Conservation (phyloP, 2,113 vertebrate species). For the Cairina moschata region DNA sequence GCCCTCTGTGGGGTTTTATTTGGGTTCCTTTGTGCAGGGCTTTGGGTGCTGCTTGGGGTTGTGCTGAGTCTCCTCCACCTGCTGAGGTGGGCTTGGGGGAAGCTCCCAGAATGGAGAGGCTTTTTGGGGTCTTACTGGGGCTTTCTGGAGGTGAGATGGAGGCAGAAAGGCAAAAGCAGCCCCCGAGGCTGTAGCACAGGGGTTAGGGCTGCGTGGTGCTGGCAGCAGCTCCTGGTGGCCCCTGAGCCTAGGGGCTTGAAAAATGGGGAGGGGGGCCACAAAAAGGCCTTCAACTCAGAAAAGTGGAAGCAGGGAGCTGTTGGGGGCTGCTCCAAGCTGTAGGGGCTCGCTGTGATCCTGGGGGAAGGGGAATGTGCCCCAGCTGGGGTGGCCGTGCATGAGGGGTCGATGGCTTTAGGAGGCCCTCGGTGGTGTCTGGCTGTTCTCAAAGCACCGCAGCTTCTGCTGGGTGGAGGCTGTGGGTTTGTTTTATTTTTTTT, state of each 20-base stretch:
- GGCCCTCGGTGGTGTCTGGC: not conserved
- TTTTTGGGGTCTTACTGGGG: not conserved
- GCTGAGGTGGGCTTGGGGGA: not conserved
- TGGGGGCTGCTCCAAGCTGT: not conserved
- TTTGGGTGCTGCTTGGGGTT: not conserved
- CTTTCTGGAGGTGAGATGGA: accelerated
- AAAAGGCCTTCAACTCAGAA: not conserved
- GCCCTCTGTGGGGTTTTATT: not conserved
- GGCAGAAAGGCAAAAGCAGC: not conserved
- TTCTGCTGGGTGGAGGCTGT: not conserved
- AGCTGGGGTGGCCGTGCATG: not conserved
- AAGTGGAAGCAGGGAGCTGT: not conserved
- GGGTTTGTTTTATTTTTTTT: too few species aligned
- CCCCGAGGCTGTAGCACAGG: not conserved
- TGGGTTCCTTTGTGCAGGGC: too few species aligned
- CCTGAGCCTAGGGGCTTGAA: not conserved
- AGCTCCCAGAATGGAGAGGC: accelerated
- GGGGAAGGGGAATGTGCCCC: not conserved
- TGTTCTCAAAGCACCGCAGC: accelerated
- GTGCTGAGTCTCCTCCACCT: not conserved
- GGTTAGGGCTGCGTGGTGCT: accelerated
- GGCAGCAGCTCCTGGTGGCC: not conserved
- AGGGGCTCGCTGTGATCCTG: not conserved
- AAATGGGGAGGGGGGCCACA: not conserved
- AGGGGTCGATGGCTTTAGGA: not conserved